Percentiles rank a stretch among this genome's conserved stretches.
Conservation (phyloP, 2,797 vertebrate genomes). For the Gadopsis marmoratus region DNA sequence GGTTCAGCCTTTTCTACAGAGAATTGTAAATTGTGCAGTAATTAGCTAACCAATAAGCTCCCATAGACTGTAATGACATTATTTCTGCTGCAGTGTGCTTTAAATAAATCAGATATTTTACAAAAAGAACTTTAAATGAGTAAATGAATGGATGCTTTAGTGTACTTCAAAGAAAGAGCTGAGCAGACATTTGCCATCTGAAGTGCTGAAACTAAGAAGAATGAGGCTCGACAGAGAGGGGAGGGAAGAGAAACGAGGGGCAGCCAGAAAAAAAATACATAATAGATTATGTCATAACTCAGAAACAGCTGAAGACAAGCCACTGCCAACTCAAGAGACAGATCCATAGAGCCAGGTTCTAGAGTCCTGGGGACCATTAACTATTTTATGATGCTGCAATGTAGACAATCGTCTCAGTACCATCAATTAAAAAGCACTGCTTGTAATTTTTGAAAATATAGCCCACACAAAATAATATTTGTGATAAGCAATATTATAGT, state of each 20-base stretch:
- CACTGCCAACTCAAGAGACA: constrained; percentile 22
- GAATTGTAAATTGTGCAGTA: constrained; percentile 4
- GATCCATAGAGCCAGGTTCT: constrained; percentile 17
- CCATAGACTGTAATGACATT: background rate
- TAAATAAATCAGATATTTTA: constrained; percentile 20
- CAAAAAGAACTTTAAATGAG: constrained; percentile 2
- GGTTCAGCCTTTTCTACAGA: background rate
- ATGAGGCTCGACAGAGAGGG: background rate
- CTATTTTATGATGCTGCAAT: constrained; percentile 40
- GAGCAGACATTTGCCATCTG: constrained; percentile 38
- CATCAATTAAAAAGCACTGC: constrained; percentile 25
- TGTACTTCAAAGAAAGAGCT: constrained; percentile 38
- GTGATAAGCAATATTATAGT: background rate
- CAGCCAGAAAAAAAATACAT: constrained; percentile 10
- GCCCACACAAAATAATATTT: constrained; percentile 3
- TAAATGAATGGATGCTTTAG: constrained; percentile 4
- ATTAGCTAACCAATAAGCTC: background rate
- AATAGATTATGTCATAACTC: constrained; percentile 44
- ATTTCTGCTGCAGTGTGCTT: background rate
- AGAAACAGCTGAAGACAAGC: constrained; percentile 47
- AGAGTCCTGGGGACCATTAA: constrained; percentile 32
- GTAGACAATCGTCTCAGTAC: constrained; percentile 17
- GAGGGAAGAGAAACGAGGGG: constrained; percentile 7
- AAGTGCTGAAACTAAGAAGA: constrained; percentile 43
- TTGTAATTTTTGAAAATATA: constrained; percentile 14